phyloP scores from a whole-genome alignment of 2,888 invertebrate species.

The Synanthedon andrenaeformis region DNA sequence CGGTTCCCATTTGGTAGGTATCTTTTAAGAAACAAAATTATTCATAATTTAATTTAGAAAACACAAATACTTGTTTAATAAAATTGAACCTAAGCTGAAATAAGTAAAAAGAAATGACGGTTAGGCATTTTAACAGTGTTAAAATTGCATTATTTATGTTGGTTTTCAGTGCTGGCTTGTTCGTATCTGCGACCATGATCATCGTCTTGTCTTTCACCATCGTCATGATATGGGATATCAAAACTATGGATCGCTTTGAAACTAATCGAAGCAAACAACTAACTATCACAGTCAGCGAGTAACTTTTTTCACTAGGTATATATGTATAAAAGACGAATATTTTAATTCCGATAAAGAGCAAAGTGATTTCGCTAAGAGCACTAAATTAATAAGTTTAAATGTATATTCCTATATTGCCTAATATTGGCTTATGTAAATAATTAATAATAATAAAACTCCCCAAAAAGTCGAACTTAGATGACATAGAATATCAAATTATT shows the following conservation, averaged over 20 bases:
- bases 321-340: not conserved
- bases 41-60: not conserved
- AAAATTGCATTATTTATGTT: too few relatives aligned
- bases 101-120: too few relatives aligned
- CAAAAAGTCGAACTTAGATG: too few relatives aligned
- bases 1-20: constrained; percentile 85
- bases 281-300: constrained; percentile 82
- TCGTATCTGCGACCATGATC: constrained; percentile 81
- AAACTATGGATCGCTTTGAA: constrained; percentile 97
- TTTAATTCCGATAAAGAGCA: too few relatives aligned
- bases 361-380: too few relatives aligned
- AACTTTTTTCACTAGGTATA: constrained; percentile 2
- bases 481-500: too few relatives aligned
- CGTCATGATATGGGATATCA: constrained; percentile 90
- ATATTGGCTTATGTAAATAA: too few relatives aligned
- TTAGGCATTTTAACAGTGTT: too few relatives aligned
- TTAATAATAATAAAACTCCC: too few relatives aligned
- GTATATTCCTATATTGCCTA: too few relatives aligned
- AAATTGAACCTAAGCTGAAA: not conserved
- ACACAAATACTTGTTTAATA: not conserved
- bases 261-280: constrained; percentile 95
- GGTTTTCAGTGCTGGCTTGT: constrained; percentile 77
- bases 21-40: not conserved
- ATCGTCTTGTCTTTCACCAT: constrained; percentile 84
- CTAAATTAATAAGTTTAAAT: too few relatives aligned